Evolutionary conservation across 2,113 vertebrate species (phyloP).

Genomic region (Microcebus murinus): DNA sequence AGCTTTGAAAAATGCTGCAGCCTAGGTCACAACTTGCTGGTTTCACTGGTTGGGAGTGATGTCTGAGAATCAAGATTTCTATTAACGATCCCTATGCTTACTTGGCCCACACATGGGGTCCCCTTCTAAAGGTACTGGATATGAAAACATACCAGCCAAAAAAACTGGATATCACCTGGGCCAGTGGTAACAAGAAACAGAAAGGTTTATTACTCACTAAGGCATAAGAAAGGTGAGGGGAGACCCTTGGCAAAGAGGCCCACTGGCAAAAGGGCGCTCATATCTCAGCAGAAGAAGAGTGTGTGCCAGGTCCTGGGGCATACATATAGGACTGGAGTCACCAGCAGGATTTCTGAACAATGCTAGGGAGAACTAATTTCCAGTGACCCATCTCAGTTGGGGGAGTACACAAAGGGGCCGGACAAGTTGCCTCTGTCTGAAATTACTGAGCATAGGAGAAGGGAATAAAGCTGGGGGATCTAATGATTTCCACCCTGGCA

Average conservation of each 20-base stretch:
- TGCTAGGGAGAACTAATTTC: background rate
- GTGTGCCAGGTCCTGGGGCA: background rate
- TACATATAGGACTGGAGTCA: rapidly evolving
- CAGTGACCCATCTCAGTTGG: rapidly evolving
- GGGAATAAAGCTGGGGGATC: background rate
- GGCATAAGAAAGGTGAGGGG: background rate
- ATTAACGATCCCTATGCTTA: background rate
- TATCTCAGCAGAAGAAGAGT: background rate
- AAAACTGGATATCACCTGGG: background rate
- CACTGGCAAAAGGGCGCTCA: background rate
- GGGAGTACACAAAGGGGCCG: background rate
- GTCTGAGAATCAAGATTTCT: background rate
- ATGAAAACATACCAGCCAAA: background rate
- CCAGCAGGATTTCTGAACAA: background rate
- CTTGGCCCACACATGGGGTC: background rate
- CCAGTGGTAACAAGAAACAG: background rate
- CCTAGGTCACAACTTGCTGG: background rate
- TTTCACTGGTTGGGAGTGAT: background rate
- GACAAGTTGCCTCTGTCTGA: background rate
- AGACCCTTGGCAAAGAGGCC: background rate
- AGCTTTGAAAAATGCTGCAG: background rate
- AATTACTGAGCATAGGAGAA: background rate
- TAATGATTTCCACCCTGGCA: background rate
- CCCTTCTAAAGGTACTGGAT: background rate
- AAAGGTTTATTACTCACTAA: background rate